These are phyloP conservation scores for Dipus sagitta DNA, from an alignment of 2,797 vertebrate genomes.

Conservation along the genomic window DNA sequence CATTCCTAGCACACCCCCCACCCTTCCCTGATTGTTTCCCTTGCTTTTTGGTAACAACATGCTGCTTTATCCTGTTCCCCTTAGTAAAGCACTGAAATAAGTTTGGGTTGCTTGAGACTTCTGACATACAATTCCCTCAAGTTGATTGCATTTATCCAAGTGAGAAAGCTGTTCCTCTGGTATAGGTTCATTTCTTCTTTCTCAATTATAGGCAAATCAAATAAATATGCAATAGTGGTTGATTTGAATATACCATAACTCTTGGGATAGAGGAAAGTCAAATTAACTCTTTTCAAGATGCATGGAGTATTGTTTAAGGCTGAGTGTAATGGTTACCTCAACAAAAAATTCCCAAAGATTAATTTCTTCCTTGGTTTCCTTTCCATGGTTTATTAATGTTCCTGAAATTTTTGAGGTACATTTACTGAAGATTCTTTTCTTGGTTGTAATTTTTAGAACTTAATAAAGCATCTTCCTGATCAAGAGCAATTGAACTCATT, in stretches of 20 bases:
- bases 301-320: not conserved
- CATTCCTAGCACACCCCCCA: not conserved
- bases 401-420: not conserved
- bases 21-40: constrained; percentile 10
- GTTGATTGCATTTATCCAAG: constrained; percentile 66
- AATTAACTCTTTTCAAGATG: constrained; percentile 68
- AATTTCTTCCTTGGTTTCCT: constrained; percentile 39
- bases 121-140: constrained; percentile 68
- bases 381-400: constrained; percentile 6
- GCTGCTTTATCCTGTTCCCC: constrained; percentile 63
- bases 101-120: constrained; percentile 73
- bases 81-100: constrained; percentile 67
- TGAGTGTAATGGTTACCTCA: constrained; percentile 22
- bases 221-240: constrained; percentile 73
- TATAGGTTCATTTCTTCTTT: constrained; percentile 68
- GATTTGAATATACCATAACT: constrained; percentile 71
- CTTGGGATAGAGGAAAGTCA: constrained; percentile 12
- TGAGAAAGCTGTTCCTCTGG: constrained; percentile 75
- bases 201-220: constrained; percentile 71
- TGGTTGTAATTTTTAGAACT: constrained; percentile 90
- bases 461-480: constrained; percentile 97
- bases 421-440: constrained; percentile 56
- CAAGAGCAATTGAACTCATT: constrained; percentile 94
- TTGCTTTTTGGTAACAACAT: constrained; percentile 66
- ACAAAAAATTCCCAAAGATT: constrained; percentile 34